phyloP scores from a whole-genome alignment of 2,113 vertebrate genomes.

The Paracanthobrama guichenoti region DNA sequence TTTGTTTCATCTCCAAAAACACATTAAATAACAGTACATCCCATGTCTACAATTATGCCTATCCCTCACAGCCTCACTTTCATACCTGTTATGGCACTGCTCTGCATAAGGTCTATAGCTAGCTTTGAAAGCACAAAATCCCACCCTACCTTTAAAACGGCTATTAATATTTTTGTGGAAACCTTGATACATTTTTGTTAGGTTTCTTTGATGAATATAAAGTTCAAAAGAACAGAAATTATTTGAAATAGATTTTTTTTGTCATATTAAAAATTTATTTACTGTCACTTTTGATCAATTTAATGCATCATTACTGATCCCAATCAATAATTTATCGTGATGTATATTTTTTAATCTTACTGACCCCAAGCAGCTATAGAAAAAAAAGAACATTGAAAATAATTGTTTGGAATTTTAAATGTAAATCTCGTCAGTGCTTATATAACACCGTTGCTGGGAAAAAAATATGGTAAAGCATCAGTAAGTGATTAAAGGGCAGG shows the following conservation, averaged over 20 bases:
- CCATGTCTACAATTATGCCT: too few species aligned
- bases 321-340: background rate
- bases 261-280: background rate
- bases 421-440: background rate
- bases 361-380: background rate
- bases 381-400: background rate
- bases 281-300: background rate
- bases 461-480: background rate
- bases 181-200: too few species aligned
- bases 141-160: background rate
- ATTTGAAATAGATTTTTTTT: too few species aligned
- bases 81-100: too few species aligned
- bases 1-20: too few species aligned
- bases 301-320: background rate
- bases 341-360: background rate
- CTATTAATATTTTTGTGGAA: background rate
- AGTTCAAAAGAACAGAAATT: background rate
- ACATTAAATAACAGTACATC: too few species aligned
- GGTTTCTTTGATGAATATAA: too few species aligned
- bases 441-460: background rate
- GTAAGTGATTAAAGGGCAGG: background rate
- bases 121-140: too few species aligned
- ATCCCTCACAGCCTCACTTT: too few species aligned
- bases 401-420: background rate
- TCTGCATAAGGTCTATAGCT: too few species aligned